Conservation (phyloP, 2,113 vertebrate species). For the Urocitellus parryii region DNA sequence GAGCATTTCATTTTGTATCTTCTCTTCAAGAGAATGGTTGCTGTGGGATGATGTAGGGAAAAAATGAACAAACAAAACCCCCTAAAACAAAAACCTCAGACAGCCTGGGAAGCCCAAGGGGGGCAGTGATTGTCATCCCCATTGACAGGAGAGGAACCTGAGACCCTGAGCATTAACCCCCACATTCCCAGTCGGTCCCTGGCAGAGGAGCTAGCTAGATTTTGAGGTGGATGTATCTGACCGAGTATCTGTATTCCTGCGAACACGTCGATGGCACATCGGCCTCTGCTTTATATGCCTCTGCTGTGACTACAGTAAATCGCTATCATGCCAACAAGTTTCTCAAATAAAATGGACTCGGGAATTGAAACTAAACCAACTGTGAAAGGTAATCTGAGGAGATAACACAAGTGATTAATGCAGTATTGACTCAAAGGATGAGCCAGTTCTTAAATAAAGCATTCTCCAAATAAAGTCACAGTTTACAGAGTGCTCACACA, state of each 20-base stretch:
- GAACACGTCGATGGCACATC: rapidly evolving
- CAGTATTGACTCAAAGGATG: constrained; percentile 58
- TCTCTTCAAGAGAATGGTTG: background rate
- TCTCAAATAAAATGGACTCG: constrained; percentile 64
- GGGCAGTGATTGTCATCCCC: background rate
- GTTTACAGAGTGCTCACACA: constrained; percentile 31
- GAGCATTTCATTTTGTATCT: background rate
- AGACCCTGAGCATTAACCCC: background rate
- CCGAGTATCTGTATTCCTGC: background rate
- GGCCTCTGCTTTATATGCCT: background rate
- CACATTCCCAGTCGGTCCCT: background rate
- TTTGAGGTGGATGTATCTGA: background rate
- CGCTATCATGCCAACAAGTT: background rate
- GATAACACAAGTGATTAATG: constrained; percentile 67
- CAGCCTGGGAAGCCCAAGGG: background rate
- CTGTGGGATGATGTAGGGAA: background rate
- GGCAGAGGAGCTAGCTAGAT: background rate
- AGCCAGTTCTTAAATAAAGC: constrained; percentile 68
- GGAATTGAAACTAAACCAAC: constrained; percentile 69
- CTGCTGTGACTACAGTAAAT: constrained; percentile 37
- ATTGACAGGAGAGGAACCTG: background rate
- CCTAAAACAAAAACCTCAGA: background rate
- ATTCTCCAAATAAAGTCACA: constrained; percentile 66
- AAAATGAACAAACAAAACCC: background rate
- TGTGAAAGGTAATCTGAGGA: constrained; percentile 69